Base-by-base conservation (phyloP, 2,888 invertebrate genomes). In the Sthenelais limicola region DNA sequence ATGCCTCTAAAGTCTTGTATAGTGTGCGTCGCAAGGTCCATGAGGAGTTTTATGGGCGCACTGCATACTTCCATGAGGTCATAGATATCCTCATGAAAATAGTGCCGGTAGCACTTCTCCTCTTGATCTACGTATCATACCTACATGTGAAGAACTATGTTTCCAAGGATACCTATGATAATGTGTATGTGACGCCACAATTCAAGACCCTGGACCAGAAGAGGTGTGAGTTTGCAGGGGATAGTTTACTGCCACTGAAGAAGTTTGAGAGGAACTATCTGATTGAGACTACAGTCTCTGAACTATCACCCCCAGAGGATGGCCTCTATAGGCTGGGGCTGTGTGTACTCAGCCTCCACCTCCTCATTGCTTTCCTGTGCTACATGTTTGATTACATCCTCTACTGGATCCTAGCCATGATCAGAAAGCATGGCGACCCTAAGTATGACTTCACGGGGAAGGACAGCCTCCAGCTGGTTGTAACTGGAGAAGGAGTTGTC, bases 111-210 rank as follows among this genome's bases (percentile, higher is more conserved):
- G 78, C 76, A 0, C 3, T 79, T 18, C 21, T 80, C 18, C 43
- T 77, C 15, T 73, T 80, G 1, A 48, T 78, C 49, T 74, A 79
- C 49, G 73, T 74, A 30, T 58, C 77, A 28, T 78, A 77, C 68
- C 18, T 54, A 3, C 76, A 80, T 72, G 68, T 80, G 32, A 74
- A 77, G 48, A 78, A 79, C 62, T 84, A 82, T 74, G 76, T 81
- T 24, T 78, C 78, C 15, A 79, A 80, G 68, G 83, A 82, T 69
- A 79, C 78, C 0, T 84, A 79, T 56, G 84, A 84, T 72, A 84
- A 84, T 69, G 73, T 80, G 28, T 84, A 84, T 74, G 80, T 84
- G 52, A 80, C 82, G 4, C 73, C 72, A 9, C 75, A 76, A 35
- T 83, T 84, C 68, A 73, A 71, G 21, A 52, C 73, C 12, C 62